Evolutionary conservation across 2,113 vertebrate species (phyloP).

Genomic region (Brachyistius frenatus): DNA sequence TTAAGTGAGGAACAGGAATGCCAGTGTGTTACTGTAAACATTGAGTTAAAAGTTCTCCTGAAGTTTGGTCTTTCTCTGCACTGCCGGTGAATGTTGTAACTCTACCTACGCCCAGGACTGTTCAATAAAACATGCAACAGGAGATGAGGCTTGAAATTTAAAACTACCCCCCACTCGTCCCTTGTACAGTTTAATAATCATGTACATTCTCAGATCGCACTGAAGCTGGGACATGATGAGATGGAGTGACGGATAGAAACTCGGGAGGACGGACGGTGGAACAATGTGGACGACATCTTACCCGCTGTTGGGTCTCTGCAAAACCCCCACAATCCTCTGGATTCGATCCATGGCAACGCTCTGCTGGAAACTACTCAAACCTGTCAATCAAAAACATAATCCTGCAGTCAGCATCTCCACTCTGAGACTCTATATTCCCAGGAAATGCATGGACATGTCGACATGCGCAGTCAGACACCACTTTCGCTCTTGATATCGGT

Average conservation of each 20-base stretch:
- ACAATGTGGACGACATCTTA: slow-evolving; percentile 72
- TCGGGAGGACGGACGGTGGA: neutral
- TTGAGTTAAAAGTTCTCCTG: slow-evolving; percentile 4
- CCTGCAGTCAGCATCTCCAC: slow-evolving; percentile 42
- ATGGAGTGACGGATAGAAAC: no score
- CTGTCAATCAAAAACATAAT: slow-evolving; percentile 83
- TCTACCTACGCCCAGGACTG: slow-evolving; percentile 31
- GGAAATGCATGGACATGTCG: slow-evolving; percentile 10
- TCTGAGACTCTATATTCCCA: neutral
- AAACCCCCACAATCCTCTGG: slow-evolving; percentile 92
- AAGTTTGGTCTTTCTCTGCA: slow-evolving; percentile 12
- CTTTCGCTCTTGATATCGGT: slow-evolving; percentile 24
- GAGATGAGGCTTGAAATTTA: slow-evolving; percentile 32
- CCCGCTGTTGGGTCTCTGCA: slow-evolving; percentile 93
- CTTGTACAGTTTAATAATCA: slow-evolving; percentile 5
- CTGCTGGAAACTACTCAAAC: slow-evolving; percentile 94
- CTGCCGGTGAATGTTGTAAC: slow-evolving; percentile 33
- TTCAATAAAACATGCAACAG: slow-evolving; percentile 58
- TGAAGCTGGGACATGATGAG: neutral
- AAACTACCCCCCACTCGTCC: neutral
- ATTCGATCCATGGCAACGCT: slow-evolving; percentile 96
- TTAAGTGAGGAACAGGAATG: neutral
- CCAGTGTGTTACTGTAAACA: no score
- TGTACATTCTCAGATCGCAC: neutral
- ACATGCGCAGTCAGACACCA: slow-evolving; percentile 5